Evolutionary conservation across 2,888 invertebrate genomes (phyloP).

Genomic region (Hypena proboscidalis): DNA sequence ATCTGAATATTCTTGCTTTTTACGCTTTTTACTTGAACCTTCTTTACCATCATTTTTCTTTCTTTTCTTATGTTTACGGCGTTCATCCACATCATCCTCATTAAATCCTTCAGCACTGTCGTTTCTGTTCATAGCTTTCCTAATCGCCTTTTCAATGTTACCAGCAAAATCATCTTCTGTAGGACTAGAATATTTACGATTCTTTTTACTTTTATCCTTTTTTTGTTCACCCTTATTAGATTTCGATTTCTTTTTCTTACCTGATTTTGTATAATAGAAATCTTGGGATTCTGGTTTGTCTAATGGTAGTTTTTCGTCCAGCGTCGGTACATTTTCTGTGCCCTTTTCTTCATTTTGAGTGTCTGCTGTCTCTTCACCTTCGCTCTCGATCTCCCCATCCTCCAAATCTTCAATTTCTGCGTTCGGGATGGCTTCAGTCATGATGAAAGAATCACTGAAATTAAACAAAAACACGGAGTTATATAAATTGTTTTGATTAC

Average conservation of each 20-base stretch:
- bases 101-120: slow-evolving; percentile 74
- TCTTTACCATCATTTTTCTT: slow-evolving; percentile 86
- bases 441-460: slow-evolving; percentile 71
- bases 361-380: slow-evolving; percentile 74
- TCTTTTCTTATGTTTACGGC: slow-evolving; percentile 83
- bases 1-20: slow-evolving; percentile 82
- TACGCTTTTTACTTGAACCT: slow-evolving; percentile 85
- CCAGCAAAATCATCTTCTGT: slow-evolving; percentile 91
- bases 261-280: slow-evolving; percentile 72
- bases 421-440: slow-evolving; percentile 63
- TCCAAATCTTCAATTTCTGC: slow-evolving; percentile 88
- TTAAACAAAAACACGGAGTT: slow-evolving; percentile 21
- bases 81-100: slow-evolving; percentile 79
- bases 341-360: slow-evolving; percentile 52
- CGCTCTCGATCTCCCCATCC: slow-evolving; percentile 93
- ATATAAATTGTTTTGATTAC: slow-evolving; percentile 5
- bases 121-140: slow-evolving; percentile 90
- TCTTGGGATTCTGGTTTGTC: slow-evolving; percentile 63
- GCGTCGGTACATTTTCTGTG: slow-evolving; percentile 46
- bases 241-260: slow-evolving; percentile 82
- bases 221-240: slow-evolving; percentile 79
- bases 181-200: slow-evolving; percentile 70
- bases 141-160: slow-evolving; percentile 91
- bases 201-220: slow-evolving; percentile 82
- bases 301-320: slow-evolving; percentile 46